A percentile compares a stretch with the other conserved stretches of the same genome.
These are phyloP conservation scores for Dromius quadrimaculatus DNA, from an alignment of 2,888 invertebrate species.

Conservation along the genomic window DNA sequence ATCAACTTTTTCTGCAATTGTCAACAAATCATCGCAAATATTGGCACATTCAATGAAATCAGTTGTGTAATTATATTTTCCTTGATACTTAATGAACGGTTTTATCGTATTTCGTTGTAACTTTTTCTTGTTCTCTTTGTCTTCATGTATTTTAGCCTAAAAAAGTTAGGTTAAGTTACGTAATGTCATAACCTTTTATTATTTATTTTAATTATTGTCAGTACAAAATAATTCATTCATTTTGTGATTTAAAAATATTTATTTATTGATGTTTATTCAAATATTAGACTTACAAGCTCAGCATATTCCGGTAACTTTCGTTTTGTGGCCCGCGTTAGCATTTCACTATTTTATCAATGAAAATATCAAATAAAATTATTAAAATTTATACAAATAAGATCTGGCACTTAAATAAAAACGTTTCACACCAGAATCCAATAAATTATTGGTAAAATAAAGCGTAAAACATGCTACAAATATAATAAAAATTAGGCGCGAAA, in stretches of 20 bases:
- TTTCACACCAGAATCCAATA: neutral
- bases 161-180: conserved; percentile 13
- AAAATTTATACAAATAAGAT: neutral
- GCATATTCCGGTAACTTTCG: conserved; percentile 47
- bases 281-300: conserved; percentile 26
- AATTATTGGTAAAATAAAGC: neutral
- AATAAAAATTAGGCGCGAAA: conserved; percentile 4
- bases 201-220: neutral
- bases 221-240: neutral
- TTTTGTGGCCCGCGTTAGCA: conserved; percentile 41
- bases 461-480: neutral
- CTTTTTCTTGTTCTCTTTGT: conserved; percentile 51
- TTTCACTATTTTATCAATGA: conserved; percentile 11
- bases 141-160: conserved; percentile 39
- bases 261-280: neutral
- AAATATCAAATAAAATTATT: conserved; percentile 1
- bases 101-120: conserved; percentile 42
- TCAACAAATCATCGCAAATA: conserved; percentile 67
- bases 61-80: conserved; percentile 63
- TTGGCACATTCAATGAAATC: conserved; percentile 67
- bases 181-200: conserved; percentile 33
- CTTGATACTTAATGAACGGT: conserved; percentile 60
- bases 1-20: conserved; percentile 61
- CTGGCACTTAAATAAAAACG: neutral
- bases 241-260: neutral